Evolutionary conservation across 2,797 vertebrate genomes (phyloP), one percentile per base, ranked within the genome.

Genomic region (Lepus oiostolus): DNA sequence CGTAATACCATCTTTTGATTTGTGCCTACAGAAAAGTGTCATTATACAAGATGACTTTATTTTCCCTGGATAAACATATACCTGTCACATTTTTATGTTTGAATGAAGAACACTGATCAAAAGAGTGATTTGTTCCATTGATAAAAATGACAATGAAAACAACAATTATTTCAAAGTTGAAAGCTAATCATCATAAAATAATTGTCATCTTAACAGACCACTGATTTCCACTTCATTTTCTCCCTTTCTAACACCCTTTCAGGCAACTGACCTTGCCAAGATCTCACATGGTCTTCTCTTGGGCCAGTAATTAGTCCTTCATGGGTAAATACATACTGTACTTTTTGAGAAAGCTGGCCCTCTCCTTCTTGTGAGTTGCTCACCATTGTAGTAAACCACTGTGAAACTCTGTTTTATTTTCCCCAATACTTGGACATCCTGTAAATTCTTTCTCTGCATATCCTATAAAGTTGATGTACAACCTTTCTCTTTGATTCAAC

Each of bases 131-230:
- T 67, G 4, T 80, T 88, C 5, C 17, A 72, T 47, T 90, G 50
- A 70, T 86, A 38, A 81, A 88, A 80, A 71, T 82, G 10, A 67
- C 82, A 79, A 96, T 5, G 10, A 47, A 82, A 62, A 77, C 8
- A 70, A 47, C 28, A 71, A 38, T 71, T 75, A 89, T 79, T 94
- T 88, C 60, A 87, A 82, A 91, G 7, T 88, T 60, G 54, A 89
- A 96, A 88, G 32, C 5, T 62, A 91, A 91, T 90, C 72, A 74
- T 60, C 60, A 88, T 52, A 65, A 93, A 90, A 95, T 90, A 94
- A 85, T 70, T 72, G 76, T 60, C n/a, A 74, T 76, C n/a, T 85
- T 90, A 81, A 89, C 47, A 90, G 47, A 91, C 1, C 1, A 30
- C 14, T 58, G 26, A 14, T 93, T 54, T 77, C 28, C 12, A 70